Evolutionary conservation across 35 echinoderm and acorn worm genomes (phyloP).

Genomic region (Nesometra sesokonis): DNA sequence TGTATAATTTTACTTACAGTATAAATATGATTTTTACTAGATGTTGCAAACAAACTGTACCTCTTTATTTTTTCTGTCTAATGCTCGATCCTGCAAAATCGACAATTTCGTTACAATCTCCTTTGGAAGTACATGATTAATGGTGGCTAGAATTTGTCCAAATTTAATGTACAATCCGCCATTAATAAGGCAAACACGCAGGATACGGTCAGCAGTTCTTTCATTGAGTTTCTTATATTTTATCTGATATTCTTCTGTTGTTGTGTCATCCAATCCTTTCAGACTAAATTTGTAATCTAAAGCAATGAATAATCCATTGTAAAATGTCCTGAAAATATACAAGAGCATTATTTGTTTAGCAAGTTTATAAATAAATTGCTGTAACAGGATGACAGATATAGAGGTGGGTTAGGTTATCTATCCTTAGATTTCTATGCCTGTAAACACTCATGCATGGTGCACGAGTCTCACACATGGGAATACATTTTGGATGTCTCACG

Average conservation of each 20-base stretch:
- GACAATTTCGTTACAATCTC: constrained; percentile 46
- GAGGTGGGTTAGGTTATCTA: too few relatives aligned
- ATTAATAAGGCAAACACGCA: constrained; percentile 10
- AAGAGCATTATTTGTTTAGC: background rate
- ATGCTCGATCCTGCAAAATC: constrained; percentile 60
- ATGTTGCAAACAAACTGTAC: too few relatives aligned
- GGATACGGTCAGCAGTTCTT: constrained; percentile 46
- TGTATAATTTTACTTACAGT: too few relatives aligned
- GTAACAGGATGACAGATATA: too few relatives aligned
- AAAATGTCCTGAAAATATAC: constrained; percentile 18
- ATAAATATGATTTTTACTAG: too few relatives aligned
- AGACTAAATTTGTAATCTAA: constrained; percentile 51
- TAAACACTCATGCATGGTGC: too few relatives aligned
- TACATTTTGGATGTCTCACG: too few relatives aligned
- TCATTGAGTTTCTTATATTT: constrained; percentile 29
- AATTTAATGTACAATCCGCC: constrained; percentile 88
- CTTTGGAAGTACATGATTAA: constrained; percentile 81
- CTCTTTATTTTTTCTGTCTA: constrained; percentile 70
- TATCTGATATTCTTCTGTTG: constrained; percentile 14
- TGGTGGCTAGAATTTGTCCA: constrained; percentile 66
- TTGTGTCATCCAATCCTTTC: constrained; percentile 29
- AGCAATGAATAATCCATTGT: constrained; percentile 37
- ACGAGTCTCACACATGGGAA: too few relatives aligned
- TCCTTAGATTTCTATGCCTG: too few relatives aligned
- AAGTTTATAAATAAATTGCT: too few relatives aligned